Conservation (phyloP, 2,888 invertebrate species). For the Polymixis flavicincta region DNA sequence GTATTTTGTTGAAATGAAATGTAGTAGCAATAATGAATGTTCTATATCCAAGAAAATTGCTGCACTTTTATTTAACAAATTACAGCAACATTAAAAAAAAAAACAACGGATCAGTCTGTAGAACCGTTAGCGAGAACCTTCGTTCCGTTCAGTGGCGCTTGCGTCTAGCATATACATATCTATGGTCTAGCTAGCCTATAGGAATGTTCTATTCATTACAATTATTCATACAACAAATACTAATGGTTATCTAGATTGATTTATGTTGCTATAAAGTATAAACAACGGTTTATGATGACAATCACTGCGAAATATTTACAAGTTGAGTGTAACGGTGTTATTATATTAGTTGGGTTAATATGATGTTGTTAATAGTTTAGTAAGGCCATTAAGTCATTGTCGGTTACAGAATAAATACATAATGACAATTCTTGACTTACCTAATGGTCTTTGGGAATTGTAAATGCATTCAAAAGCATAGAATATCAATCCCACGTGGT, state of each 20-base stretch:
- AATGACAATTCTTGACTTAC: background rate
- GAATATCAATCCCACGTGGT: too few relatives aligned
- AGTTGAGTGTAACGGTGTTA: constrained; percentile 37
- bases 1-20: background rate
- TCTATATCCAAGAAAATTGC: constrained; percentile 4
- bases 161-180: constrained; percentile 6
- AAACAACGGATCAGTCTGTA: constrained; percentile 21
- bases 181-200: constrained; percentile 24
- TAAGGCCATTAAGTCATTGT: constrained; percentile 1
- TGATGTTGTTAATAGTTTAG: constrained; percentile 26
- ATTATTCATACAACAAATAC: constrained; percentile 67
- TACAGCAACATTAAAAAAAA: constrained; percentile 2
- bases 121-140: constrained; percentile 51
- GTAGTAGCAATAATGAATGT: background rate
- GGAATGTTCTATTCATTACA: constrained; percentile 63
- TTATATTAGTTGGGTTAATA: constrained; percentile 31
- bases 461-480: too few relatives aligned
- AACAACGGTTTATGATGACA: constrained; percentile 63
- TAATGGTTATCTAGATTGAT: constrained; percentile 63
- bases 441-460: too few relatives aligned
- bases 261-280: constrained; percentile 67
- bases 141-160: constrained; percentile 55
- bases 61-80: constrained; percentile 12
- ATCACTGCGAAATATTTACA: constrained; percentile 60
- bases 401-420: background rate